These are phyloP conservation scores for Heterocephalus glaber DNA, from an alignment of 2,113 vertebrate genomes.

Conservation along the genomic window DNA sequence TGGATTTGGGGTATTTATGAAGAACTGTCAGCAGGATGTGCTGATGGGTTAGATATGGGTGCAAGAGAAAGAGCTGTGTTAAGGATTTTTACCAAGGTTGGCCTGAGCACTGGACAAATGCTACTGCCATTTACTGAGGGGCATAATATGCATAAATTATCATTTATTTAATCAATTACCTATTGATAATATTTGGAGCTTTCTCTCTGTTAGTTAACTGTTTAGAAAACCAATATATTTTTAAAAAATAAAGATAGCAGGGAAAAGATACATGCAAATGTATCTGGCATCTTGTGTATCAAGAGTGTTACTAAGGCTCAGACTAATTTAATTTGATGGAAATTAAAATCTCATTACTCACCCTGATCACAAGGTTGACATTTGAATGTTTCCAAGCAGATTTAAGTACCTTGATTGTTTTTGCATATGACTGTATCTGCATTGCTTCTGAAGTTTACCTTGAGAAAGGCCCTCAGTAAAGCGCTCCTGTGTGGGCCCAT, in stretches of 20 bases:
- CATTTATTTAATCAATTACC: background rate
- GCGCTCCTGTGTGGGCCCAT: background rate
- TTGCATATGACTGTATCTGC: background rate
- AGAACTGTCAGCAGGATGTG: background rate
- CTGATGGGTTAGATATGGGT: background rate
- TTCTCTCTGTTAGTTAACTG: background rate
- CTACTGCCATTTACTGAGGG: background rate
- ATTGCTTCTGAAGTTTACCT: background rate
- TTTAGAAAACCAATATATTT: background rate
- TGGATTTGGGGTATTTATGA: background rate
- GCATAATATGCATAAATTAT: background rate
- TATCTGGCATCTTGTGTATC: background rate
- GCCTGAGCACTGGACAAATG: background rate
- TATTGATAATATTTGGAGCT: background rate
- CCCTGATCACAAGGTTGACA: background rate
- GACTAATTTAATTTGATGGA: background rate
- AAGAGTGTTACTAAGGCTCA: background rate
- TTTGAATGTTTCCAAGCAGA: background rate
- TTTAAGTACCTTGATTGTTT: background rate
- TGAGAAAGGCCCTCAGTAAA: background rate
- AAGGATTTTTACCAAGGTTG: slow-evolving; percentile 11
- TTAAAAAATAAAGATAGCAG: background rate
- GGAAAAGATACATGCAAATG: background rate
- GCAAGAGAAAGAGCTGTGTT: background rate
- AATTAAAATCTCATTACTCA: background rate